Evolutionary conservation across 2,797 vertebrate genomes (phyloP), one percentile per base, ranked within the genome.

Genomic region (Echiichthys vipera): DNA sequence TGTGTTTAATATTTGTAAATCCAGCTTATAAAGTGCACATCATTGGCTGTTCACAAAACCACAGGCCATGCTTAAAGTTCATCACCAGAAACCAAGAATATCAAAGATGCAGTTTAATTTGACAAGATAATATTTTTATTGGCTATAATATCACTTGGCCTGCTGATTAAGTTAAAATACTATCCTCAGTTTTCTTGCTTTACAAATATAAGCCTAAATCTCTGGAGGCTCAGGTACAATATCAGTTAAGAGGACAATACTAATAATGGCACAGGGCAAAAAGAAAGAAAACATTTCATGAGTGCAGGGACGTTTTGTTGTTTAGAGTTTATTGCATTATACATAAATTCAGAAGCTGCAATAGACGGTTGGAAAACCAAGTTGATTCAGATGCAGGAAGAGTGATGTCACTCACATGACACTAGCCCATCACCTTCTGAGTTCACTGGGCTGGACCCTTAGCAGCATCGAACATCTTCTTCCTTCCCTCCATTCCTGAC

Each of bases 391-490:
- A 17, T 22, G 49, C 10, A 32, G 39, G 13, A 27, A 12, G 10
- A 34, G 37, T 5, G 46, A 51, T 15, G 34, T 25, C 9, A 5
- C 7, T 47, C 15, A 36, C 17, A 3, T 39, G 57, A 56, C 79
- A 55, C 12, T 25, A 53, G 27, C 47, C 1, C 30, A 3, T 9
- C n/a, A 4, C 4, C 37, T 2, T 20, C 36, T 37, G 55, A 14
- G 29, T 74, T 96, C 92, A 98, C 92, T 96, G 96, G 18, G 93
- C 89, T 0, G 95, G 91, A 3, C 95, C 96, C 32, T 97, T 97
- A 56, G 97, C 97, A 6, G 96, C 97, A 0, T 99, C 97, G 0
- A 98, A 98, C 97, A 98, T 99, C 93, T 99, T 98, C 95, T 98
- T 98, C 50, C 97, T 90, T 17, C 97, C 97, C 81, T 98, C 97